Conservation (phyloP, 2,797 vertebrate genomes). For the Aythya fuligula region DNA sequence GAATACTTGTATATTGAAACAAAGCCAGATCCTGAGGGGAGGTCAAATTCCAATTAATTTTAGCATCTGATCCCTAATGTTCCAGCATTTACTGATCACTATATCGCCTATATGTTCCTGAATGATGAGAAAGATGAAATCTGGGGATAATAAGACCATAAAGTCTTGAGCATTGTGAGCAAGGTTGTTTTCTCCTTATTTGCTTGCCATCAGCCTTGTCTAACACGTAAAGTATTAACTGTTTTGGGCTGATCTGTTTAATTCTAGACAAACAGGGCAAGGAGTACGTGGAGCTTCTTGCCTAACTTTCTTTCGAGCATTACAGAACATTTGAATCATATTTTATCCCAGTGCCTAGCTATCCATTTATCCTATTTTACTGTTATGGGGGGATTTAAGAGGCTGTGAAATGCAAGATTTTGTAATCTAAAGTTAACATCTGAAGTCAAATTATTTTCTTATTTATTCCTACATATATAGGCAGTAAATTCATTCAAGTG, state of each 20-base stretch:
- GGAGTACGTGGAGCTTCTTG: neutral
- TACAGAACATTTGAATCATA: neutral
- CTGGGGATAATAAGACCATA: neutral
- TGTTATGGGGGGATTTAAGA: neutral
- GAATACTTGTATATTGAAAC: neutral
- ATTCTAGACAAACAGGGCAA: neutral
- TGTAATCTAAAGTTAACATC: neutral
- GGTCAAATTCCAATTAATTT: neutral
- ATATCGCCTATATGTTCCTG: neutral
- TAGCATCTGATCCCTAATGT: neutral
- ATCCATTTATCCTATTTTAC: neutral
- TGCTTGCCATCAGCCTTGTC: neutral
- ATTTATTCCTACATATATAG: neutral
- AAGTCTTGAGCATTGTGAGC: neutral
- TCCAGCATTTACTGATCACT: neutral
- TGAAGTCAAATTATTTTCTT: neutral
- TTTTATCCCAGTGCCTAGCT: neutral
- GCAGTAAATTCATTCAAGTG: neutral
- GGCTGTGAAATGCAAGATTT: neutral
- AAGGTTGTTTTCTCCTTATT: neutral
- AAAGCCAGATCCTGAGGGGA: neutral
- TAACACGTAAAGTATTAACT: neutral
- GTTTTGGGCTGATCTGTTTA: neutral
- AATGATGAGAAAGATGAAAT: neutral
- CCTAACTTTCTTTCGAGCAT: neutral